A percentile compares a stretch with the other conserved stretches of the same genome.
phyloP scores from a whole-genome alignment of 1,140 invertebrate genomes.

The Venturia canescens region DNA sequence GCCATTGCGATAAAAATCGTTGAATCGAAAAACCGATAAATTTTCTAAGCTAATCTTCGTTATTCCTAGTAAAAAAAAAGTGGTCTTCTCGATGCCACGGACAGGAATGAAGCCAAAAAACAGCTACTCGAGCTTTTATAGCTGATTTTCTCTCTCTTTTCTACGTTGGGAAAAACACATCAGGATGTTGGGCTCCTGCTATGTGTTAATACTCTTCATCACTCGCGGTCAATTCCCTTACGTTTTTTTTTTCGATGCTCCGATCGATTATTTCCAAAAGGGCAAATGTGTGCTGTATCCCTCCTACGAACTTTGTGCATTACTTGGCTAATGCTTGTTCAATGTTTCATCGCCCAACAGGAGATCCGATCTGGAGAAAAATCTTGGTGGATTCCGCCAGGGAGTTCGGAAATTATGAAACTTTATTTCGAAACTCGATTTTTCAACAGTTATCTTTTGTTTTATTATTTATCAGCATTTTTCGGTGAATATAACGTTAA shows the following conservation, averaged over 20 bases:
- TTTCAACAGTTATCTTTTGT: not conserved
- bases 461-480: constrained; percentile 33
- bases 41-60: too few relatives aligned
- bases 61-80: constrained; percentile 19
- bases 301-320: constrained; percentile 65
- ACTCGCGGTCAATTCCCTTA: constrained; percentile 52
- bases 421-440: not conserved
- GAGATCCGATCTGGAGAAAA: constrained; percentile 5
- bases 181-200: constrained; percentile 64
- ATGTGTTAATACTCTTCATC: constrained; percentile 64
- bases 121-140: constrained; percentile 69
- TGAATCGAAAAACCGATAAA: not conserved
- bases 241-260: constrained; percentile 53
- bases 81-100: constrained; percentile 39
- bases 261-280: constrained; percentile 31
- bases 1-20: constrained; percentile 17
- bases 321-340: constrained; percentile 67
- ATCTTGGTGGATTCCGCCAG: not conserved
- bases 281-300: constrained; percentile 46
- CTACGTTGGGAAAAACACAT: constrained; percentile 24
- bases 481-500: constrained; percentile 27
- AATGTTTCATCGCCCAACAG: constrained; percentile 58
- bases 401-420: not conserved
- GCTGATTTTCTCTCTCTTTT: constrained; percentile 56
- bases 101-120: constrained; percentile 64